Base-by-base conservation (phyloP, 2,113 vertebrate species). In the Channa argus region DNA sequence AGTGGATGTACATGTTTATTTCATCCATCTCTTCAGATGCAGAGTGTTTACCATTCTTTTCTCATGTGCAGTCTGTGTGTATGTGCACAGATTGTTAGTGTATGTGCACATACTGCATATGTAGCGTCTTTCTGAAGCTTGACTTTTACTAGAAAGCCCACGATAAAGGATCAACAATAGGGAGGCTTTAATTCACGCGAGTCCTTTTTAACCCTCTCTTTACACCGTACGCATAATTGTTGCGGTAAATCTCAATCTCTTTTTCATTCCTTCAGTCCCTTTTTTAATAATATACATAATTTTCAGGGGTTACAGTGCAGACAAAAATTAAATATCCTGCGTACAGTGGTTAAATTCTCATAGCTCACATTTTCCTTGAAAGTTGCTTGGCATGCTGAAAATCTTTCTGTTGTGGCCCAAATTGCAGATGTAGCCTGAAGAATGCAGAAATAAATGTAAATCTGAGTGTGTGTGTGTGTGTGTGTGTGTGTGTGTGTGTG, bases 361-460 rank as follows among this genome's bases (percentile, higher is more conserved):
- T 49, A 76, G 70, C 81, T 87, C 65, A 84, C 85, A 90, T 87
- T 86, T 91, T 91, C 88, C 90, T 88, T 83, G 87, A 92, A 90
- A 91, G 82, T 84, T 85, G 81, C 89, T 88, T 77, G 82, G 80
- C 86, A 79, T 54, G 90, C 88, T 85, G 79, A 85, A 90, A 91
- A 86, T 84, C 81, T 81, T 65, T 61, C 75, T 90, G 88, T 90
- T 91, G 87, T 86, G 88, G 79, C 83, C 89, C 72, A 92, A 92
- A 91, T 94, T 89, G 81, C 67, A 91, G 88, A 92, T 88, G 89
- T 91, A 90, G 91, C 92, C 92, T 62, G 82, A 68, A 93, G 89
- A 91, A 92, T 87, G 85, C 79, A 88, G 80, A 77, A 88, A 88
- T 88, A 91, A 90, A 91, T 93, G 92, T 85, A 89, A 93, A 93